phyloP scores from a whole-genome alignment of 2,113 vertebrate genomes.

The Petrocephalus microphthalmus region DNA sequence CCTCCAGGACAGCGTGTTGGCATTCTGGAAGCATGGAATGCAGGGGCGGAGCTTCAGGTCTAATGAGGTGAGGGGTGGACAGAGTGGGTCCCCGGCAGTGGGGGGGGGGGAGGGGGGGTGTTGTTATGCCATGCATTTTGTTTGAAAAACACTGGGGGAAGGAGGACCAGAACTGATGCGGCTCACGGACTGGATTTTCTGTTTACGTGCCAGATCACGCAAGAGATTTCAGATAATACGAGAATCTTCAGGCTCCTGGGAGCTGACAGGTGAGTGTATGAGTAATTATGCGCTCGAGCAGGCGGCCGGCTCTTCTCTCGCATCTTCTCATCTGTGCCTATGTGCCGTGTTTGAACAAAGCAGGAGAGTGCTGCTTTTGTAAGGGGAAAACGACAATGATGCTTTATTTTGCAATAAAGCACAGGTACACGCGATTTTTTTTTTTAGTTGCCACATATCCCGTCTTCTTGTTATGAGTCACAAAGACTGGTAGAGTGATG shows the following conservation, averaged over 20 bases:
- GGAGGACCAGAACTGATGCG: neutral
- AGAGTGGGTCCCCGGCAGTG: neutral
- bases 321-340: neutral
- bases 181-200: constrained; percentile 8
- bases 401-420: neutral
- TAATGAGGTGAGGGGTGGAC: constrained; percentile 43
- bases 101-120: neutral
- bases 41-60: constrained; percentile 74
- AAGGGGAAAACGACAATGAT: neutral
- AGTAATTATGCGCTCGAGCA: constrained; percentile 2
- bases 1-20: constrained; percentile 73
- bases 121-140: neutral
- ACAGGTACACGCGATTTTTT: neutral
- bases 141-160: neutral
- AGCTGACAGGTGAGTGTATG: constrained; percentile 72
- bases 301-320: neutral
- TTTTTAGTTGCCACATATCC: neutral
- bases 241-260: constrained; percentile 78
- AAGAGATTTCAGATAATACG: constrained; percentile 76
- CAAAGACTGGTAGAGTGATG: neutral
- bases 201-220: constrained; percentile 62
- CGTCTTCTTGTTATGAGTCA: neutral
- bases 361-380: neutral
- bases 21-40: constrained; percentile 78
- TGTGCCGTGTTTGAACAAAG: neutral